phyloP scores from a whole-genome alignment of 2,797 vertebrate genomes.

The Pempheris klunzingeri region DNA sequence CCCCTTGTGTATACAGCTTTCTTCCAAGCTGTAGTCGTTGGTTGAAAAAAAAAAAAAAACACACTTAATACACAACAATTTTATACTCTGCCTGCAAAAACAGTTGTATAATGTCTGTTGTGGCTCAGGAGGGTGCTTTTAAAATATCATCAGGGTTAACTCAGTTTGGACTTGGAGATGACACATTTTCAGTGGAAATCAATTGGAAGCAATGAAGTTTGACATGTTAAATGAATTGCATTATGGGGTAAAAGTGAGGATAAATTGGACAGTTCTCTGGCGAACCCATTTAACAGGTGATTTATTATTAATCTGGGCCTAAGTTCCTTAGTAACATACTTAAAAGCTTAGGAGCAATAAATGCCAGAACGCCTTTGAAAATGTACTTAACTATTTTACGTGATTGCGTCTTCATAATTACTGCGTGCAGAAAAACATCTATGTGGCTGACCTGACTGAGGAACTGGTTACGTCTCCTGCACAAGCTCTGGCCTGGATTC shows the following conservation, averaged over 20 bases:
- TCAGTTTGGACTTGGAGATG: too few relatives aligned
- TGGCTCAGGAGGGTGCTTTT: too few relatives aligned
- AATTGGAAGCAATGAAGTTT: neutral
- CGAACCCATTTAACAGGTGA: neutral
- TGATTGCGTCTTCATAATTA: neutral
- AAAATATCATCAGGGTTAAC: too few relatives aligned
- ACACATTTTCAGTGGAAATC: neutral
- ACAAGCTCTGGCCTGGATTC: slow-evolving; percentile 93
- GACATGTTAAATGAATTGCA: neutral
- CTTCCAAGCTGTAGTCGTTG: too few relatives aligned
- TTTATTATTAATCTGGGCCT: neutral
- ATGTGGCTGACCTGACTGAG: slow-evolving; percentile 94
- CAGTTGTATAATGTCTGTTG: too few relatives aligned
- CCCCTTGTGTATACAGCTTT: too few relatives aligned
- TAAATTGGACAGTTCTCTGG: neutral
- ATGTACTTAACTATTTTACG: neutral
- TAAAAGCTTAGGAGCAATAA: neutral
- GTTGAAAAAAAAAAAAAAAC: too few relatives aligned
- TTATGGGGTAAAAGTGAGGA: neutral
- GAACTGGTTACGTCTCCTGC: slow-evolving; percentile 91
- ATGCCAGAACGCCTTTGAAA: neutral
- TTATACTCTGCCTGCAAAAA: too few relatives aligned
- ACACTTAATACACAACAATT: too few relatives aligned
- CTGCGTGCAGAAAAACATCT: slow-evolving; percentile 90
- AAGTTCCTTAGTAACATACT: neutral